phyloP scores from a whole-genome alignment of 2,113 vertebrate species.

The Chaetorhynchus papuensis region DNA sequence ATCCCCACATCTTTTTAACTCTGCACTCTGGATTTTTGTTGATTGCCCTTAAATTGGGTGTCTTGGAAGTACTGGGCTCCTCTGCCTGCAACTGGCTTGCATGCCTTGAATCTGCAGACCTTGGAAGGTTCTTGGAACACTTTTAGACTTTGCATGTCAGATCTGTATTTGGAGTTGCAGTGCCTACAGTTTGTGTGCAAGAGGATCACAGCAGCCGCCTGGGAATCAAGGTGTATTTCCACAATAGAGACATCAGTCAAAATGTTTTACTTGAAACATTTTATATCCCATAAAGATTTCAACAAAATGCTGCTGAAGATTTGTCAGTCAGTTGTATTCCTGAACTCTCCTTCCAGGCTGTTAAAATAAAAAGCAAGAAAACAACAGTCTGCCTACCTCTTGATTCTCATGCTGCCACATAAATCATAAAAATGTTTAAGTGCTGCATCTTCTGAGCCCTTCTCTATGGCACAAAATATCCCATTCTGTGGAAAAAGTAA shows the following conservation, averaged over 20 bases:
- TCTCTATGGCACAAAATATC: neutral
- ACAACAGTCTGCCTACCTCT: neutral
- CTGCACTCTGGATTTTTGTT: neutral
- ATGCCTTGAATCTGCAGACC: neutral
- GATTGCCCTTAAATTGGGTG: neutral
- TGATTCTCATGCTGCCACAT: neutral
- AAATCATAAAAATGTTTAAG: neutral
- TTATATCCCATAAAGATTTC: neutral
- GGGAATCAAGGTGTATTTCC: neutral
- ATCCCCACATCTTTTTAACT: neutral
- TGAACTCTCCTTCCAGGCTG: neutral
- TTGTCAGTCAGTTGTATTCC: neutral
- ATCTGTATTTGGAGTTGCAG: neutral
- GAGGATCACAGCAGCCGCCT: neutral
- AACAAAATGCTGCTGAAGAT: neutral
- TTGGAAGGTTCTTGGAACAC: neutral
- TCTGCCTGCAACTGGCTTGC: neutral
- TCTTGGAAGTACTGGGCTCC: neutral
- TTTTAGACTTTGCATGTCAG: neutral
- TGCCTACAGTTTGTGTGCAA: neutral
- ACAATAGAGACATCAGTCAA: neutral
- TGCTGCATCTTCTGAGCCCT: neutral
- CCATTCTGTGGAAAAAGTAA: neutral
- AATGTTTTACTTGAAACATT: neutral
- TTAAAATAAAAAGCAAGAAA: neutral